Percentiles rank a stretch among this genome's conserved stretches.
Conservation (phyloP, 1,140 invertebrate species). For the Micrasema longulum region DNA sequence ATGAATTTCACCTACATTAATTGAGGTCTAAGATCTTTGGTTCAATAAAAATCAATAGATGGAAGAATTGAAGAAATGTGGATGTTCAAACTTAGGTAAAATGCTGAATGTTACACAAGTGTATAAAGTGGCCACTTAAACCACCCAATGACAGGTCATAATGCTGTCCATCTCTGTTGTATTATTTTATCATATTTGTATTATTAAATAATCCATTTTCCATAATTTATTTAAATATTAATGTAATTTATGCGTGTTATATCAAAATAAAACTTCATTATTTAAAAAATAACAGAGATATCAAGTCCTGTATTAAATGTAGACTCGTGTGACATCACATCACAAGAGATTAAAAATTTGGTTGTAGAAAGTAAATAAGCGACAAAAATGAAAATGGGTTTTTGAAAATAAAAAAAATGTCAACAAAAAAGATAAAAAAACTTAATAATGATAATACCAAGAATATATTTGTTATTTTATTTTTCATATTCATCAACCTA, state of each 20-base stretch:
- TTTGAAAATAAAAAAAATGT: constrained; percentile 15
- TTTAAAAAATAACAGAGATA: background rate
- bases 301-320: background rate
- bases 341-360: background rate
- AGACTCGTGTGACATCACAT: background rate
- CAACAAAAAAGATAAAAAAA: constrained; percentile 12
- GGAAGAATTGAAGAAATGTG: too few species aligned
- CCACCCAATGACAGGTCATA: too few species aligned
- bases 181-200: background rate
- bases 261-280: background rate
- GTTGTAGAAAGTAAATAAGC: background rate
- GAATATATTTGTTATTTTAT: constrained; percentile 29
- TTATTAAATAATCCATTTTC: background rate
- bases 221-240: background rate
- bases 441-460: constrained; percentile 11
- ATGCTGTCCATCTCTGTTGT: background rate
- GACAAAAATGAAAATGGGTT: too few species aligned
- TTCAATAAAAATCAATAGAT: too few species aligned
- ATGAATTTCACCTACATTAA: too few species aligned
- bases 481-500: constrained; percentile 28
- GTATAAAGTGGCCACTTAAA: too few species aligned
- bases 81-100: too few species aligned
- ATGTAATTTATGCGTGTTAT: background rate
- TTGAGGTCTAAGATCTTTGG: background rate
- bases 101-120: too few species aligned